Conservation (phyloP, 2,888 invertebrate species). For the Dilophus febrilis region DNA sequence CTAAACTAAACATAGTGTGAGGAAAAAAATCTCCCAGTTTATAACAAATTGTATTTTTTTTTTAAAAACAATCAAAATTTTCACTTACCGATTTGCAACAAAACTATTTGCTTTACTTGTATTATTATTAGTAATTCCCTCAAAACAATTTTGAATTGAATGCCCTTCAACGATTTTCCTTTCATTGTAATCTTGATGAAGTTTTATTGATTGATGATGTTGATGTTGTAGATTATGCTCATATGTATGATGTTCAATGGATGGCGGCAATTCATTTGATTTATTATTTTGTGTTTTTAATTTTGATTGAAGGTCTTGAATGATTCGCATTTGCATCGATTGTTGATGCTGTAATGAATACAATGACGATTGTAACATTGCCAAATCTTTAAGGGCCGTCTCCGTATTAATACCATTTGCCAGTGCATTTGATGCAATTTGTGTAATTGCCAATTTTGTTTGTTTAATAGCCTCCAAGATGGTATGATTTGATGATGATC, state of each 20-base stretch:
- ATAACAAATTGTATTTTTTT: too few relatives aligned
- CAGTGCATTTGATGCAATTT: constrained; percentile 78
- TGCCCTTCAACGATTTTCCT: too few relatives aligned
- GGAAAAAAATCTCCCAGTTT: too few relatives aligned
- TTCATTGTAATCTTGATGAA: too few relatives aligned
- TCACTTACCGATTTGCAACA: too few relatives aligned
- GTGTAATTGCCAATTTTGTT: constrained; percentile 62
- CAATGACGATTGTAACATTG: constrained; percentile 76
- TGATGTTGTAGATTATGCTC: too few relatives aligned
- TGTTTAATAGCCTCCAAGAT: constrained; percentile 85
- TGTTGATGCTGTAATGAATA: constrained; percentile 91
- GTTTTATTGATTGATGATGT: background rate
- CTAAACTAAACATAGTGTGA: too few relatives aligned
- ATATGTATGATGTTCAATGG: too few relatives aligned
- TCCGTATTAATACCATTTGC: constrained; percentile 62
- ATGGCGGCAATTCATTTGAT: background rate
- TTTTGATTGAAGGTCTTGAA: constrained; percentile 85
- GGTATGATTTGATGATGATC: constrained; percentile 53
- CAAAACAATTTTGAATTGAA: too few relatives aligned
- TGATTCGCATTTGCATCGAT: constrained; percentile 83
- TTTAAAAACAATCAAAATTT: too few relatives aligned
- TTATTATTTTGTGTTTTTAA: constrained; percentile 29
- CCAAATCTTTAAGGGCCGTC: constrained; percentile 65
- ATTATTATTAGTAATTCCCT: too few relatives aligned
- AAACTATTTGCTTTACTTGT: too few relatives aligned